Evolutionary conservation across 2,888 invertebrate genomes (phyloP), one percentile per base, ranked within the genome.

Genomic region (Electrophaes corylata): DNA sequence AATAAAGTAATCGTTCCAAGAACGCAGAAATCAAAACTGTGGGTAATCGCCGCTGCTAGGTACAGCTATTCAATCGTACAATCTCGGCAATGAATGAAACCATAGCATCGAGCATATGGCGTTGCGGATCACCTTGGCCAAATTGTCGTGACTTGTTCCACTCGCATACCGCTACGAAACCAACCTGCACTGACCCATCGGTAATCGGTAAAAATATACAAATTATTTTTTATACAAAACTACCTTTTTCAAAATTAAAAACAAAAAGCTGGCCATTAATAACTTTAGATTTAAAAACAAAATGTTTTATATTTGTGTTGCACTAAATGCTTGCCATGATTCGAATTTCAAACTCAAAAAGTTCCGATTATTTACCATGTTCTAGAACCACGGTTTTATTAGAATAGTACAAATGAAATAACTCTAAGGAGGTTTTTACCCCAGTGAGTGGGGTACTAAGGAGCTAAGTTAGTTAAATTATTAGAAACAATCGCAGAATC

Each of bases 101-200:
- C 64, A 65, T 67, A 66, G 59, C 73, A 70, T 62, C 64, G 51
- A 55, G 60, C 65, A 65, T 64, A 66, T 64, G 67, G 64, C 50
- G 60, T 62, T 62, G 67, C 54, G 64, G 82, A 55, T 81, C 70
- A 66, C 83, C 83, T 83, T 83, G 83, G 81, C 82, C 83, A 81
- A 67, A 73, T 73, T 65, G 51, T 62, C 61, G 65, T 62, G 65
- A 65, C 65, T 65, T 20, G 67, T 39, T 45, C 49, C 56, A 45
- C 60, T 52, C 35, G 51, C 59, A 50, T 43, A 50, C 60, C 54
- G 46, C 46, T 26, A 37, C 31, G 18, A 33, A 16, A 51, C 65
- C 62, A 52, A 53, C 56, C 12, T 62, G 35, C n/a, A 33, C 23
- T 57, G 62, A 64, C 54, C 60, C 51, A 39, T 56, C 54, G 46